Conservation (phyloP, 2,797 vertebrate species). For the Mormyrus hasselquistii region DNA sequence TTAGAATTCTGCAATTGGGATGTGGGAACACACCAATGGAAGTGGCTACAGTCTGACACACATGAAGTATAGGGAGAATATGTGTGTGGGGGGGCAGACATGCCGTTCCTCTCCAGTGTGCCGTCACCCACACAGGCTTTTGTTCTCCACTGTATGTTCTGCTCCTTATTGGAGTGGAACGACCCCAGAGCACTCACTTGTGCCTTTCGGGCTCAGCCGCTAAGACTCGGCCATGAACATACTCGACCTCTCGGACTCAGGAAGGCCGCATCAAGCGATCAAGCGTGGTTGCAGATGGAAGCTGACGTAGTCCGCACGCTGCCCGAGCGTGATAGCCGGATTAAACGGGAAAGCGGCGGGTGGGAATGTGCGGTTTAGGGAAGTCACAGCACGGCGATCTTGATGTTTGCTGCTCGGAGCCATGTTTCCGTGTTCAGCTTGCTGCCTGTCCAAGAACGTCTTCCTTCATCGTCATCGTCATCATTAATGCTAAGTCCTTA, state of each 20-base stretch:
- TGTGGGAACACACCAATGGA: background rate
- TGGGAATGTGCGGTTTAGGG: background rate
- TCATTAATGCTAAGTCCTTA: conserved; percentile 17
- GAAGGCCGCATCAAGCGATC: background rate
- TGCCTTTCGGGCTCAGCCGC: background rate
- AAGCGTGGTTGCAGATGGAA: background rate
- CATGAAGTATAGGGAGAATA: background rate
- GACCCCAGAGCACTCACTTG: background rate
- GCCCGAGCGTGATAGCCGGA: conserved; percentile 5
- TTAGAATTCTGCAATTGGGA: background rate
- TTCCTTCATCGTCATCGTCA: conserved; percentile 22
- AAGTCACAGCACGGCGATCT: background rate
- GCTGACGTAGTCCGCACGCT: background rate
- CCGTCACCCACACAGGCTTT: background rate
- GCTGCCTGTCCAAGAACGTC: background rate
- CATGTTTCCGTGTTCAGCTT: background rate
- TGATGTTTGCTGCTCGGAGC: background rate
- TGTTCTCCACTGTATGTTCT: background rate
- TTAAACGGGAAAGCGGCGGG: background rate
- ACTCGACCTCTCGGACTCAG: background rate
- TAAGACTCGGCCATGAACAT: background rate
- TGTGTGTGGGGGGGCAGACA: background rate
- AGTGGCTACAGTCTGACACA: background rate
- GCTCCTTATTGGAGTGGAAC: background rate
- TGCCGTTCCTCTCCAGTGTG: background rate